phyloP scores from a whole-genome alignment of 2,888 invertebrate genomes.

The Apocheima hispidaria region DNA sequence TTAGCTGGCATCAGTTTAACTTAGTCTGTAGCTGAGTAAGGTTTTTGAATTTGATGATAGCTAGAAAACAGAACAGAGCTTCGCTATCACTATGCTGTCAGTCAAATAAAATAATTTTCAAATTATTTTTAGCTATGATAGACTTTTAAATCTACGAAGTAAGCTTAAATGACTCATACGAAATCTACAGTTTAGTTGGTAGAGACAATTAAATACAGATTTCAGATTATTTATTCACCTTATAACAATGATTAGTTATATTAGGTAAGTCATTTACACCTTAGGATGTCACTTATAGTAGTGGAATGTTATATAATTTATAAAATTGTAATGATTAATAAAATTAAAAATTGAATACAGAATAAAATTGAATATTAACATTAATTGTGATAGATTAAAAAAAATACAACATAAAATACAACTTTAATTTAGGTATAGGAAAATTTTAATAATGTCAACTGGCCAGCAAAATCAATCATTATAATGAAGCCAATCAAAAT shows the following conservation, averaged over 20 bases:
- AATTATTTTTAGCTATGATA: background rate
- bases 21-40: background rate
- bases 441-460: constrained; percentile 32
- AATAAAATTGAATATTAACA: no score
- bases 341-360: no score
- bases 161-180: background rate
- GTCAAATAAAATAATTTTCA: no score
- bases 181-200: background rate
- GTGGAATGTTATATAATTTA: no score
- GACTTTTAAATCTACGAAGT: background rate
- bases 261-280: no score
- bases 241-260: no score
- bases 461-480: constrained; percentile 30
- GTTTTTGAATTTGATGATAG: background rate
- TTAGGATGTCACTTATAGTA: no score
- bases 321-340: no score
- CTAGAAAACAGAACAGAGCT: background rate
- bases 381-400: no score
- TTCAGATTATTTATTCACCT: no score
- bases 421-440: no score
- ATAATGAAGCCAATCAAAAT: constrained; percentile 26
- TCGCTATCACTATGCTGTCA: no score
- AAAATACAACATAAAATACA: background rate
- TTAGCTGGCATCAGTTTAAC: constrained; percentile 24
- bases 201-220: background rate